These are phyloP conservation scores for Anser brachyrhynchus DNA, from an alignment of 2,113 vertebrate genomes.

Conservation along the genomic window DNA sequence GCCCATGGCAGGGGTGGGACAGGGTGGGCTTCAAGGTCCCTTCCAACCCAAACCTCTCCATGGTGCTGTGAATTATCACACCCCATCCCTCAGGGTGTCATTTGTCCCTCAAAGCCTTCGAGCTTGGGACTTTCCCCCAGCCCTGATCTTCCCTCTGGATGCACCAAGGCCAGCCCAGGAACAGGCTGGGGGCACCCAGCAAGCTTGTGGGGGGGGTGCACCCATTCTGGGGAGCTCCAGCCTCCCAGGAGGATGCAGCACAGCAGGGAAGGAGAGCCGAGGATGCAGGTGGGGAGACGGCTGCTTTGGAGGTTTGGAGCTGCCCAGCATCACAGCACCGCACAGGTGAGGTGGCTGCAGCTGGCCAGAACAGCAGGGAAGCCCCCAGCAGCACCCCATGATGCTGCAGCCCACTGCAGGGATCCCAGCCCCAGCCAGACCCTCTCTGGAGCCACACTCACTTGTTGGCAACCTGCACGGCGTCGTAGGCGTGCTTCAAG, in stretches of 20 bases:
- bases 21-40: background rate
- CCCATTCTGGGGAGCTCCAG: background rate
- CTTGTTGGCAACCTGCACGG: slow-evolving; percentile 81
- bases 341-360: background rate
- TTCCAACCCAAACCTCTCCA: background rate
- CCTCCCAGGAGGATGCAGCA: rapidly evolving
- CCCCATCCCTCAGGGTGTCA: background rate
- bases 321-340: background rate
- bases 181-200: background rate
- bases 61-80: background rate
- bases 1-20: background rate
- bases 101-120: background rate
- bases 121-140: too few species aligned
- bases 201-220: too few species aligned
- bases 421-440: background rate
- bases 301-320: background rate
- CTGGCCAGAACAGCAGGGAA: background rate
- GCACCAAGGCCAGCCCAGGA: background rate
- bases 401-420: rapidly evolving
- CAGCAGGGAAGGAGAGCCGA: background rate
- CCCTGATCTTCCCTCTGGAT: background rate
- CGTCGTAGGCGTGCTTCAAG: slow-evolving; percentile 75
- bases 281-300: background rate
- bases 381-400: background rate
- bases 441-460: slow-evolving; percentile 33